Percentiles rank a stretch among this genome's conserved stretches.
Conservation (phyloP, 2,888 invertebrate genomes). For the Trissonchulus sp. region DNA sequence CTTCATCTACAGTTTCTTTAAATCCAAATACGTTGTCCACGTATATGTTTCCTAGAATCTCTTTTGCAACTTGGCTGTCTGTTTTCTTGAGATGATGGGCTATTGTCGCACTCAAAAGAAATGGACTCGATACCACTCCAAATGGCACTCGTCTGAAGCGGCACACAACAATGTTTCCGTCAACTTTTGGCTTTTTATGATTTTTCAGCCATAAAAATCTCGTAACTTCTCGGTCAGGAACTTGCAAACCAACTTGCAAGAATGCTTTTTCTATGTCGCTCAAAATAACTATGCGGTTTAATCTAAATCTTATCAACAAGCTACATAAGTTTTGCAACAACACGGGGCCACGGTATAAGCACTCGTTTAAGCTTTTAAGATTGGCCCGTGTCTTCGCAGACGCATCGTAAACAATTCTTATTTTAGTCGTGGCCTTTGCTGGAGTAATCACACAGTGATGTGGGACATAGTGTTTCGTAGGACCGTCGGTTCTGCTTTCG, state of each 20-base stretch:
- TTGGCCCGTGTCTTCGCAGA: slow-evolving; percentile 27
- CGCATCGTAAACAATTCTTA: too few relatives aligned
- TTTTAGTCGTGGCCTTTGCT: slow-evolving; percentile 36
- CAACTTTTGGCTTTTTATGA: background rate
- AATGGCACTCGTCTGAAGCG: too few relatives aligned
- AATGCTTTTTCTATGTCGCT: too few relatives aligned
- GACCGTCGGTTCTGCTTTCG: background rate
- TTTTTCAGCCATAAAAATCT: too few relatives aligned
- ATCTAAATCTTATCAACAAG: slow-evolving; percentile 32
- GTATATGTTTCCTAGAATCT: slow-evolving; percentile 32
- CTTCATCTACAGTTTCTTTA: slow-evolving; percentile 12
- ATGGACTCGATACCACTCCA: too few relatives aligned
- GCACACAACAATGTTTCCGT: too few relatives aligned
- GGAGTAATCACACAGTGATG: slow-evolving; percentile 34
- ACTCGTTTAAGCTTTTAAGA: slow-evolving; percentile 34
- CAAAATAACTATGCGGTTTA: slow-evolving; percentile 30
- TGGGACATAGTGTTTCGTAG: slow-evolving; percentile 33
- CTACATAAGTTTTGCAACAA: slow-evolving; percentile 30
- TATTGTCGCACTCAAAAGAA: slow-evolving; percentile 23
- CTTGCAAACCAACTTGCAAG: slow-evolving; percentile 33
- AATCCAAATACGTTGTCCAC: slow-evolving; percentile 34
- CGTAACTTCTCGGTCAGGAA: slow-evolving; percentile 35
- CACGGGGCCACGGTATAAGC: too few relatives aligned
- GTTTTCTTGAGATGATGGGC: background rate
- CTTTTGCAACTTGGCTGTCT: background rate